Base-by-base conservation (phyloP, 2,113 vertebrate genomes). In the Pseudonaja textilis region DNA sequence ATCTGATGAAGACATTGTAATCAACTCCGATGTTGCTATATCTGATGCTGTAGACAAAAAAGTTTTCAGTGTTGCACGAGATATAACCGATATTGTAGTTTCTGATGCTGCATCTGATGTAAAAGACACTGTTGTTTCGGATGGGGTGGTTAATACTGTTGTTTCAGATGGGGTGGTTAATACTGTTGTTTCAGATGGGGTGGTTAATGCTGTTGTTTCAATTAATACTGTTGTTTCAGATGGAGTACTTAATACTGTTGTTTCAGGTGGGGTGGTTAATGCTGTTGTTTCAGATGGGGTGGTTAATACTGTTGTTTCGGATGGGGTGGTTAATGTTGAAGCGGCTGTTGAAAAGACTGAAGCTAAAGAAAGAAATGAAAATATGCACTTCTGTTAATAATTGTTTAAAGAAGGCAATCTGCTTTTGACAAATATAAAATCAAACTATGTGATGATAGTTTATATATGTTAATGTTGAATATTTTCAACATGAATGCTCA, bases 51-150 rank as follows among this genome's bases (percentile, higher is more conserved):
- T 20, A 39, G 69, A 81, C 34, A 7, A 3, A 20, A 81, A 39
- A 0, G 34, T 42, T 81, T 81, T 81, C 74, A 42, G 18, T 22
- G 34, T 81, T 81, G 74, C 16, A 81, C 0, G 74, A 8, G 34
- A 22, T 81, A n/a, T 81, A 81, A 81, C n/a, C 6, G n/a, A 81
- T 81, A 6, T 74, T 34, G n/a, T 81, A 20, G 74, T 39, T 81
- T 81, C 34, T 42, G 34, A 81, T 42, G 94, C 90, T 56, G 39
- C 94, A 39, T 92, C 91, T 85, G 96, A 89, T 81, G 92, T 93
- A 93, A 94, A 94, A 8, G 59, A 94, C 94, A 91, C 94, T 91
- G 94, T 64, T 92, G 96, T 96, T 96, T 95, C 93, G 93, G 89
- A 95, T 94, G 88, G 88, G 91, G 95, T n/a, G 29, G 94, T 94